Evolutionary conservation across 2,113 vertebrate genomes (phyloP).

Genomic region (Rhabdornis inornatus): DNA sequence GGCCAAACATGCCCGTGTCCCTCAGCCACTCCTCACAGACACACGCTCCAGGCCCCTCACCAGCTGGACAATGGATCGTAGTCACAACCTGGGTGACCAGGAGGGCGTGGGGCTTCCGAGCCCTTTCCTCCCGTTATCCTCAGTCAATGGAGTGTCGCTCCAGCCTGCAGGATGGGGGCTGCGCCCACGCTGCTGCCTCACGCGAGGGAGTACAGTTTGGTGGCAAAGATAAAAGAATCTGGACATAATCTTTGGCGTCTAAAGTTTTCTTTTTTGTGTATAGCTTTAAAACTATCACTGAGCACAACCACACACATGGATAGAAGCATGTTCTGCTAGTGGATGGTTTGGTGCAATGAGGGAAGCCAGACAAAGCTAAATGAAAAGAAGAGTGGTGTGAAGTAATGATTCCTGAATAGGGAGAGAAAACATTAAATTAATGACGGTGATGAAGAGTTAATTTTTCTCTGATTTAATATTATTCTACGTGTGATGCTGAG

Average conservation of each 20-base stretch:
- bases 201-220: fast-evolving
- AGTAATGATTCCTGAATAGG: background rate
- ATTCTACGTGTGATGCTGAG: background rate
- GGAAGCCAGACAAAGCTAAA: background rate
- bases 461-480: background rate
- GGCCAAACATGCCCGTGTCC: background rate
- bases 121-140: fast-evolving
- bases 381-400: background rate
- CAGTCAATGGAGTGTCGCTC: fast-evolving
- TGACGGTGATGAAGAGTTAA: background rate
- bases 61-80: background rate
- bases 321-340: background rate
- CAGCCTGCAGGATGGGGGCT: background rate
- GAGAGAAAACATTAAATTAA: background rate
- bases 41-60: fast-evolving
- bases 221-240: background rate
- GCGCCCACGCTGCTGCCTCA: fast-evolving
- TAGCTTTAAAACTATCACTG: background rate
- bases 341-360: background rate
- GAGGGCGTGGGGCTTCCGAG: fast-evolving
- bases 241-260: fast-evolving
- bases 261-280: background rate
- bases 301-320: fast-evolving
- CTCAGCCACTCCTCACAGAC: background rate
- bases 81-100: fast-evolving